These are phyloP conservation scores for Cyprinodon variegatus DNA, from an alignment of 2,113 vertebrate species.

Conservation along the genomic window DNA sequence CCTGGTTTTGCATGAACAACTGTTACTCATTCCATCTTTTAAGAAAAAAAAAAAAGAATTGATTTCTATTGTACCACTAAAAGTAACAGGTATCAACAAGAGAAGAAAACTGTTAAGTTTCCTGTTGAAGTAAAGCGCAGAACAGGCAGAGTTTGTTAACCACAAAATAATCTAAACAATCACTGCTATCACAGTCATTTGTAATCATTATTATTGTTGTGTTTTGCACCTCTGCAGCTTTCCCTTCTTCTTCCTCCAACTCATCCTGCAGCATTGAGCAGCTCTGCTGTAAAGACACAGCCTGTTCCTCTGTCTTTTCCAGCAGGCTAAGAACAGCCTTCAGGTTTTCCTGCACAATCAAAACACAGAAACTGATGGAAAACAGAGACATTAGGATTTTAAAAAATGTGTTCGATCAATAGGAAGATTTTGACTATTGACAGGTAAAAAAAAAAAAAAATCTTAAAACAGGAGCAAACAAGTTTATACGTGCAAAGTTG, in stretches of 20 bases:
- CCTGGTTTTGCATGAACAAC: background rate
- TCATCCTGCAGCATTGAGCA: constrained; percentile 53
- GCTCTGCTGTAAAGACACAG: constrained; percentile 40
- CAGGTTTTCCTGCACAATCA: constrained; percentile 61
- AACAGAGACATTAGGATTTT: background rate
- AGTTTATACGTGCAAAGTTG: too few species aligned
- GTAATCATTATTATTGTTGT: background rate
- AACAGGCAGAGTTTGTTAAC: background rate
- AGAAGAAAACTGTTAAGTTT: too few species aligned
- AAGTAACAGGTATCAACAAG: too few species aligned
- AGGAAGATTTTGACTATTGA: background rate
- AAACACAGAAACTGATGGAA: background rate
- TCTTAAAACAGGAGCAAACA: too few species aligned
- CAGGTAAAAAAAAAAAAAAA: background rate
- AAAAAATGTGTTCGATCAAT: background rate
- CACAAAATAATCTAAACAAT: background rate
- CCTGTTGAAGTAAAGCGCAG: background rate
- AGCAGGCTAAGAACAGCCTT: constrained; percentile 52
- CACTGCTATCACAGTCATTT: background rate
- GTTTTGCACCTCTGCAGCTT: constrained; percentile 69
- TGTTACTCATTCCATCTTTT: background rate
- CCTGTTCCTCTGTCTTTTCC: constrained; percentile 65
- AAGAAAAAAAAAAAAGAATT: background rate
- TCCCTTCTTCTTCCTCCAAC: constrained; percentile 71
- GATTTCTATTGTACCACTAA: too few species aligned